A percentile compares a stretch with the other conserved stretches of the same genome.
Evolutionary conservation across 2,113 vertebrate species (phyloP).

Genomic region (Carassius auratus): DNA sequence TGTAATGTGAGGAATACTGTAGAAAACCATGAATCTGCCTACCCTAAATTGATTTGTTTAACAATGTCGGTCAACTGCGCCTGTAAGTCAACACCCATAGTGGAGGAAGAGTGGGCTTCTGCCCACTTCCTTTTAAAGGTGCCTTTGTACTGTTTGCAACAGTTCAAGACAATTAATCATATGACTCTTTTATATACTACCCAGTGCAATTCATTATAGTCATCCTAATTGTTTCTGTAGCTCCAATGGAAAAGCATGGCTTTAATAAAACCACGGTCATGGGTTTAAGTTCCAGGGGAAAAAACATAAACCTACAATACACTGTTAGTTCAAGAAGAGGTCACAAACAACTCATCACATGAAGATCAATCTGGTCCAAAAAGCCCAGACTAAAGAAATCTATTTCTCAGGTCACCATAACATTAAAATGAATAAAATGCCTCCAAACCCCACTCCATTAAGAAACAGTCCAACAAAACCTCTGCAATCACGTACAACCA

Average conservation of each 20-base stretch:
- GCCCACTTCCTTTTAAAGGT: slow-evolving; percentile 15
- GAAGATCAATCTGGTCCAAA: neutral
- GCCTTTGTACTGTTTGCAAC: slow-evolving; percentile 13
- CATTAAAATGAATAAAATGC: neutral
- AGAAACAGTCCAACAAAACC: slow-evolving; percentile 11
- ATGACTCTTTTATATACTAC: neutral
- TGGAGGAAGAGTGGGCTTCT: slow-evolving; percentile 7
- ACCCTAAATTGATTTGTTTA: slow-evolving; percentile 36
- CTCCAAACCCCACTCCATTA: slow-evolving; percentile 1
- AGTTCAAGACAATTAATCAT: slow-evolving; percentile 21
- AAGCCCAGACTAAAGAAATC: neutral
- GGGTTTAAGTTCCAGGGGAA: neutral
- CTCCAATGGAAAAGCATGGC: neutral
- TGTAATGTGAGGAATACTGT: slow-evolving; percentile 27
- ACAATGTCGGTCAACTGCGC: slow-evolving; percentile 25
- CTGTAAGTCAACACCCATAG: slow-evolving; percentile 7
- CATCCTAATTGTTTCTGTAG: neutral
- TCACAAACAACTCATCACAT: neutral
- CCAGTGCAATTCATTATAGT: slow-evolving; percentile 10
- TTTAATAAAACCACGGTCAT: slow-evolving; percentile 16
- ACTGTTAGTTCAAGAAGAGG: neutral
- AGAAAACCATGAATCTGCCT: slow-evolving; percentile 1
- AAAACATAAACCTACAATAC: neutral
- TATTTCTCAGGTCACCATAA: neutral
- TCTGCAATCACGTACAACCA: neutral